Evolutionary conservation across 1,140 invertebrate genomes (phyloP), one percentile per base, ranked within the genome.

Genomic region (Brachionus koreanus): DNA sequence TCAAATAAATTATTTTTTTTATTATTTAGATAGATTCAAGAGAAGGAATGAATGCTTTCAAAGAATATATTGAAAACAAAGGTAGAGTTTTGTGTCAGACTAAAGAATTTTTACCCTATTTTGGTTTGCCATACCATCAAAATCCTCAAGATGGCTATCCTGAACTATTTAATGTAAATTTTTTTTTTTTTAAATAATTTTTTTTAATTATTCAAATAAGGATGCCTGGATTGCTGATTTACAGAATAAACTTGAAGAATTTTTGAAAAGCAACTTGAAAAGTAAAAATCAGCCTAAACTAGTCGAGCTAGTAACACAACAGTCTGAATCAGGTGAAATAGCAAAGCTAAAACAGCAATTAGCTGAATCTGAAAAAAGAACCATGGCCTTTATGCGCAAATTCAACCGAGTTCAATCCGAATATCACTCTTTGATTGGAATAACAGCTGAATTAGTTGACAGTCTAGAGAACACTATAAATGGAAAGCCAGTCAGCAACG

Each of bases 51-150:
- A 84, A 85, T 13, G 86, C 88, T 43, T 90, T 91, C 82, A 88
- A 90, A 83, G 85, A 85, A 35, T 92, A 90, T 84, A 85, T 92
- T 10, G 89, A 89, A 83, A 90, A 87, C 0, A 86, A 88, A 84
- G 90, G 91, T 72, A 86, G 88, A 7, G 85, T 88, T 49, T 87
- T 91, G 13, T 90, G 90, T 74, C 86, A 90, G 74, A 90, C 90
- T 52, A 88, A 87, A 75, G 90, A 91, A 84, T 90, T 91, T 81
- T 84, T 91, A 75, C 88, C 90, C 6, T 91, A 88, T 84, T 92
- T 91, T 85, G 91, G 91, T 42, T 84, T 92, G 29, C 91, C 91
- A 0, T 91, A 90, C 85, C 89, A 91, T 19, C 90, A 91, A n/a
- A 87, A 88, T 82, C 84, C 87, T 37, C 90, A 91, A 86, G 89